Evolutionary conservation across 2,113 vertebrate genomes (phyloP).

Genomic region (Progne subis): DNA sequence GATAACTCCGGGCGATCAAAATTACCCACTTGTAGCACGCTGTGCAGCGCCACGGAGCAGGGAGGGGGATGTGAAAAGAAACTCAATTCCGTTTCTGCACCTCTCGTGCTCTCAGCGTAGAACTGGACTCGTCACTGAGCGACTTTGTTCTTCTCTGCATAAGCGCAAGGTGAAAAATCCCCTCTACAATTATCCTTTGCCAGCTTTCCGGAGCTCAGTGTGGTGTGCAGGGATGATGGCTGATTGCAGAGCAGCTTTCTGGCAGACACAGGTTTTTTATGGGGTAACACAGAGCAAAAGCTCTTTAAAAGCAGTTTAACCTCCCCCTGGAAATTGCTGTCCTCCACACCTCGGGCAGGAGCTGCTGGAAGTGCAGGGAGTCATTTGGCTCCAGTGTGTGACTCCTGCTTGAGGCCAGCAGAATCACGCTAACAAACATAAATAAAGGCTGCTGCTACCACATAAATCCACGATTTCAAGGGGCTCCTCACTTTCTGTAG

Average conservation of each 20-base stretch:
- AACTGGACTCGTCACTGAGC: not conserved
- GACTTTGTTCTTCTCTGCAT: not conserved
- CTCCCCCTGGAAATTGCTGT: not conserved
- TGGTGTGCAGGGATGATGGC: not conserved
- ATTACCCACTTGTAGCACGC: not conserved
- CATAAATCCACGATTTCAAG: not conserved
- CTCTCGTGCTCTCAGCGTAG: not conserved
- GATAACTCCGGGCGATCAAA: not conserved
- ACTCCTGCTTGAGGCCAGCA: not conserved
- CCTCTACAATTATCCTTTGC: not conserved
- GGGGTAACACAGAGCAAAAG: not conserved
- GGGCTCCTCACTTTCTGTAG: not conserved
- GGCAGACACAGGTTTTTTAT: rapidly evolving
- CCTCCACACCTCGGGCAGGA: not conserved
- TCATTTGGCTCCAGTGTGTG: not conserved
- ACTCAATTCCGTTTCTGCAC: not conserved
- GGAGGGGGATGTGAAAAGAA: not conserved
- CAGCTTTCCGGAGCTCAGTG: not conserved
- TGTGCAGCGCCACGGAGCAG: not conserved
- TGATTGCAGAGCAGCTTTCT: not conserved
- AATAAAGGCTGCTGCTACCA: not conserved
- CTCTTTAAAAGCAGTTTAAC: not conserved
- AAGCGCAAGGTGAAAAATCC: not conserved
- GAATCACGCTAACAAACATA: not conserved
- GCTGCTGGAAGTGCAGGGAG: not conserved